phyloP scores from a whole-genome alignment of 2,113 vertebrate genomes.

The Cebidichthys violaceus region DNA sequence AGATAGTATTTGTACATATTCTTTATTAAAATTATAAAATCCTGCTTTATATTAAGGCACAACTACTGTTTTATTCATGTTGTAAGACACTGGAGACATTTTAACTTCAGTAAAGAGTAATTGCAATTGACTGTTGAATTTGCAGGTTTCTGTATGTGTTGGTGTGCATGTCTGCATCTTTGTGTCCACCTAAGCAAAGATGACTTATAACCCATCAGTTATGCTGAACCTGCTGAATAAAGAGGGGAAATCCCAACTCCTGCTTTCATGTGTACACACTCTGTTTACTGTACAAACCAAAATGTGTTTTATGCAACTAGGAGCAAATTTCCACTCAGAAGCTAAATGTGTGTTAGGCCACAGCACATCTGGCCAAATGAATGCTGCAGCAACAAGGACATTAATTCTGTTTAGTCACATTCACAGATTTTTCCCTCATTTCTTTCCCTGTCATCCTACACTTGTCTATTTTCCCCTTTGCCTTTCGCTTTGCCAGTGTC shows the following conservation, averaged over 20 bases:
- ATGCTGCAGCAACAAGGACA: constrained; percentile 22
- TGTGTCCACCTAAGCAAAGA: background rate
- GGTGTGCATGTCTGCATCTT: background rate
- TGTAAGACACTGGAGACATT: background rate
- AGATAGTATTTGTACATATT: background rate
- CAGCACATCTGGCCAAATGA: constrained; percentile 13
- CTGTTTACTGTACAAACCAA: constrained; percentile 16
- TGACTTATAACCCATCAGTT: background rate
- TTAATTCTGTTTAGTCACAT: constrained; percentile 54
- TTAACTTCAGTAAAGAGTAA: background rate
- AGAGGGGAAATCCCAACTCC: constrained; percentile 75
- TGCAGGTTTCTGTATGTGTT: background rate
- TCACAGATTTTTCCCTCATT: constrained; percentile 45
- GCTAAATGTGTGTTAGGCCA: background rate
- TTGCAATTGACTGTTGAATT: background rate
- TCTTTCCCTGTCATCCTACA: constrained; percentile 50
- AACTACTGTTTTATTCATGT: background rate
- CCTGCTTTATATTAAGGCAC: background rate
- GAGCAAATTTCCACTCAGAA: constrained; percentile 6
- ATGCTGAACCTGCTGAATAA: constrained; percentile 1
- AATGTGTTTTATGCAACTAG: background rate
- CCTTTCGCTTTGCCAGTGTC: constrained; percentile 65
- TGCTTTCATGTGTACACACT: constrained; percentile 73
- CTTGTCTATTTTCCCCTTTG: constrained; percentile 74
- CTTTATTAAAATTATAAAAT: background rate